Evolutionary conservation across 1,140 invertebrate species (phyloP), one percentile per base, ranked within the genome.

Genomic region (Charaxes varanes): DNA sequence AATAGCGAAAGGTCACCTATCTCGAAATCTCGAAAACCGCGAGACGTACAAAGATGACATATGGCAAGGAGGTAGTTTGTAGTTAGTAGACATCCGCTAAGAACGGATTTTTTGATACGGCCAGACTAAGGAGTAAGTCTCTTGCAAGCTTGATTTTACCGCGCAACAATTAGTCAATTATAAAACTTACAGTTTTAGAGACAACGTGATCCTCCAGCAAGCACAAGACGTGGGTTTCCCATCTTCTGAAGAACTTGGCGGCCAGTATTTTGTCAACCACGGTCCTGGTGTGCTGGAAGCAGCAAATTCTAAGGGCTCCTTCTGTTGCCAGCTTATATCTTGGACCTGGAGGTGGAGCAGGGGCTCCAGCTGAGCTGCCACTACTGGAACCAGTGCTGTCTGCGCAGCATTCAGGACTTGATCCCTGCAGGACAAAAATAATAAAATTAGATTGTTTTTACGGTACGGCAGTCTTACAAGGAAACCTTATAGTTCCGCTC

Each of bases 251-350:
- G 62, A 94, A 93, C 69, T 93, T 92, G 18, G 91, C 93, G 32
- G 91, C 92, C 40, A 94, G 82, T 37, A 95, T 92, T 79, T 95
- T 95, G 70, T 90, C 92, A 36, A 94, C 90, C 22, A 94, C 89
- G 22, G 92, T 94, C 37, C 91, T 85, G 0, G 91, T 91, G 56
- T 94, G 92, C 56, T 94, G 92, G 27, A 94, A 84, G 51, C 90
- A 90, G 85, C 93, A 94, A 17, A 94, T 86, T 63, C 92, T 90
- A 11, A 94, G 87, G 36, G 93, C 90, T 0, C 92, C 92, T 41
- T 94, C 92, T 6, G 87, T 85, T 15, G 94, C 86, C 4, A 94
- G 85, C 67, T 94, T 94, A 73, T 92, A 94, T 14, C 90, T 83
- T 0, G 90, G 90, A 0, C 90, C 90, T 1, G 82, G 86, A 0